Percentiles rank a stretch among this genome's conserved stretches.
Evolutionary conservation across 2,888 invertebrate species (phyloP).

Genomic region (Rhagonycha fulva): DNA sequence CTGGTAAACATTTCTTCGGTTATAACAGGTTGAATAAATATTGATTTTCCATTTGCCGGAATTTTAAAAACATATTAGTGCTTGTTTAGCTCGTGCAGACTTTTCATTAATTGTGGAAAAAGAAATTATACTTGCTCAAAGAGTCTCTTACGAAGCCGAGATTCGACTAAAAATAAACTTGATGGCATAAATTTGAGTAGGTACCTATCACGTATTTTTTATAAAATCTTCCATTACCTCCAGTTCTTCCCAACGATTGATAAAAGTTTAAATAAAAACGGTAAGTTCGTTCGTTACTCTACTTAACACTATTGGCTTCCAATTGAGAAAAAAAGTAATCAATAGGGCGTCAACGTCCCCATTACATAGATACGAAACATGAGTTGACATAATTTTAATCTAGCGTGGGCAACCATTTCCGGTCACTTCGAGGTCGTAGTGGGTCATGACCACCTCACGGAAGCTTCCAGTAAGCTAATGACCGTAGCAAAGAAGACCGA

Average conservation of each 20-base stretch:
- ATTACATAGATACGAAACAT: constrained; percentile 33
- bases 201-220: not conserved
- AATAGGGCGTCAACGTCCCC: constrained; percentile 32
- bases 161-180: not conserved
- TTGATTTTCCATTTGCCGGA: too few species aligned
- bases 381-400: constrained; percentile 36
- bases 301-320: too few species aligned
- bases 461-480: constrained; percentile 26
- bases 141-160: too few species aligned
- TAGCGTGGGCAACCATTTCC: constrained; percentile 33
- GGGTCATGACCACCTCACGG: constrained; percentile 35
- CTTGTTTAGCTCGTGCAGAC: too few species aligned
- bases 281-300: not conserved
- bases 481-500: constrained; percentile 21
- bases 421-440: constrained; percentile 34
- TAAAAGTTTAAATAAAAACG: not conserved
- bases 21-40: not conserved
- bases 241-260: not conserved
- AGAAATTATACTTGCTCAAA: too few species aligned
- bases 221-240: not conserved
- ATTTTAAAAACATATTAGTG: too few species aligned
- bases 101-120: too few species aligned
- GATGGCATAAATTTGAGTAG: not conserved
- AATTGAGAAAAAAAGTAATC: constrained; percentile 17
- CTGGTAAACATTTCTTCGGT: too few species aligned